Conservation (phyloP, 2,888 invertebrate species). For the Tachina fera region DNA sequence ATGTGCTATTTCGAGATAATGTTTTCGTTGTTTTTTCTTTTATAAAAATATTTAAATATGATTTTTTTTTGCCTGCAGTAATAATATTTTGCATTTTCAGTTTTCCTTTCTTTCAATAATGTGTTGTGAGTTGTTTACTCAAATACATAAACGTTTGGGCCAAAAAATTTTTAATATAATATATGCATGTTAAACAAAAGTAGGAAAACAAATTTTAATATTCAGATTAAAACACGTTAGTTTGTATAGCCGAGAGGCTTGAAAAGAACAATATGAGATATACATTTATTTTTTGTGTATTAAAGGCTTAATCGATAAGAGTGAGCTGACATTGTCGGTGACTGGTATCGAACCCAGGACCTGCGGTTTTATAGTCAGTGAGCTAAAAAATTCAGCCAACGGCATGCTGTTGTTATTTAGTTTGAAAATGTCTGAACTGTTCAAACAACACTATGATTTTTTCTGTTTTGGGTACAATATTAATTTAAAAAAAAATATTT, state of each 20-base stretch:
- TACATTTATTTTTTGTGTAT: background rate
- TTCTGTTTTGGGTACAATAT: too few relatives aligned
- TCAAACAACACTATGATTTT: too few relatives aligned
- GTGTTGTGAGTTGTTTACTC: constrained; percentile 46
- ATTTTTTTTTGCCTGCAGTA: constrained; percentile 11
- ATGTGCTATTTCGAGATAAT: constrained; percentile 12
- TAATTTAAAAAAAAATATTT: too few relatives aligned
- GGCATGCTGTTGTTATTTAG: too few relatives aligned
- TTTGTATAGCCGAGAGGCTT: constrained; percentile 31
- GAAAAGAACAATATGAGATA: constrained; percentile 1
- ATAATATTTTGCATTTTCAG: constrained; percentile 49
- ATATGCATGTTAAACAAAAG: background rate
- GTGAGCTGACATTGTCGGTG: too few relatives aligned
- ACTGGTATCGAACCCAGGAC: too few relatives aligned
- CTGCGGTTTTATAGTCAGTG: too few relatives aligned
- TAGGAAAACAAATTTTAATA: constrained; percentile 46
- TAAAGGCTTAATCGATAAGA: background rate
- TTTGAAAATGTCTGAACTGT: too few relatives aligned
- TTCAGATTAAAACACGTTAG: constrained; percentile 62
- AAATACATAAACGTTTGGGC: constrained; percentile 12
- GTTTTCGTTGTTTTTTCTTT: background rate
- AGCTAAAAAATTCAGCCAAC: too few relatives aligned
- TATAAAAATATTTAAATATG: background rate
- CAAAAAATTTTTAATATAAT: background rate
- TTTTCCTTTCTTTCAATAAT: constrained; percentile 13